Percentiles rank a stretch among this genome's conserved stretches.
These are phyloP conservation scores for Dendrolimus punctatus DNA, from an alignment of 1,140 invertebrate genomes.

Conservation along the genomic window DNA sequence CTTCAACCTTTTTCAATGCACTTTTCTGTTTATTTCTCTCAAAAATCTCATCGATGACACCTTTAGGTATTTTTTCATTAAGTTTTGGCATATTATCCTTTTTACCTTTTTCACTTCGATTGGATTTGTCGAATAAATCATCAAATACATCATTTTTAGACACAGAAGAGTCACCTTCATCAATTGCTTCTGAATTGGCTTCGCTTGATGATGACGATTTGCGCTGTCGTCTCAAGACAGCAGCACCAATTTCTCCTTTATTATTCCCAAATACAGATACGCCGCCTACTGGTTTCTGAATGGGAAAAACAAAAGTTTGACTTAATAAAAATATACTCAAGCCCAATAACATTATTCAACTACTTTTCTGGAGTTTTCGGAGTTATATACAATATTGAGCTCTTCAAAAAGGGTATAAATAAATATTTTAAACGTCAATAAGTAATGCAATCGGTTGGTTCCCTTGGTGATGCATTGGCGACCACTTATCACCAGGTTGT, in stretches of 20 bases:
- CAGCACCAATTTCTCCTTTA: conserved; percentile 49
- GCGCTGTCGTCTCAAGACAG: conserved; percentile 46
- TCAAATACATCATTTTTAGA: conserved; percentile 43
- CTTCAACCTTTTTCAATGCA: too few relatives aligned
- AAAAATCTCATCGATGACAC: too few relatives aligned
- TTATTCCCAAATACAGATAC: conserved; percentile 71
- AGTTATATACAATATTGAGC: too few relatives aligned
- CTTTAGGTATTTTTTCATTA: too few relatives aligned
- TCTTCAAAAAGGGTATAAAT: too few relatives aligned
- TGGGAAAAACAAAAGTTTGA: conserved; percentile 17
- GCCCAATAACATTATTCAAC: too few relatives aligned
- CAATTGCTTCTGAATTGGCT: conserved; percentile 7
- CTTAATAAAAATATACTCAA: neutral
- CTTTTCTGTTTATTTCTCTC: too few relatives aligned
- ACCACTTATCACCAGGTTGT: too few relatives aligned
- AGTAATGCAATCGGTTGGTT: too few relatives aligned
- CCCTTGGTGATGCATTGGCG: too few relatives aligned
- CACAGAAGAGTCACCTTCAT: conserved; percentile 8
- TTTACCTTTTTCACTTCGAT: conserved; percentile 18
- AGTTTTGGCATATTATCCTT: conserved; percentile 2
- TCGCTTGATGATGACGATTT: conserved; percentile 38
- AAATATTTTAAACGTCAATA: too few relatives aligned
- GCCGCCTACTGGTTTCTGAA: conserved; percentile 73
- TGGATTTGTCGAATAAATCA: conserved; percentile 44
- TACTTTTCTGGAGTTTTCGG: too few relatives aligned